Evolutionary conservation across 2,797 vertebrate species (phyloP).

Genomic region (Propithecus perrieri): DNA sequence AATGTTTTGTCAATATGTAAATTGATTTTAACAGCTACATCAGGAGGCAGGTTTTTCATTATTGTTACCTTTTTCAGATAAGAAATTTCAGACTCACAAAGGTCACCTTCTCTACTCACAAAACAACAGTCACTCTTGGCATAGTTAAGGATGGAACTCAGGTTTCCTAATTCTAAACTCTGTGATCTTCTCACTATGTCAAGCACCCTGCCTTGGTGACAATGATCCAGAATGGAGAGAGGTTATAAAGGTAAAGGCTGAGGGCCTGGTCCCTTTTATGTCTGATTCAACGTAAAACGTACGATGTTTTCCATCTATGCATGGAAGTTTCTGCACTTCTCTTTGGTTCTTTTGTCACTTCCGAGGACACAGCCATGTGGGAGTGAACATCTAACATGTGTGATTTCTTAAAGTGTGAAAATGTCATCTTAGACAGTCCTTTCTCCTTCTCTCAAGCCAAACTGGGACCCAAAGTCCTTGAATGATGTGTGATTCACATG

Average conservation of each 20-base stretch:
- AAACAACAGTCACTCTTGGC: not conserved
- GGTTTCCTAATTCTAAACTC: not conserved
- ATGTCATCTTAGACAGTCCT: not conserved
- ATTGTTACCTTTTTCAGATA: not conserved
- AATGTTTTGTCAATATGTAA: not conserved
- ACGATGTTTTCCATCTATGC: not conserved
- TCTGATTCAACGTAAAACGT: not conserved
- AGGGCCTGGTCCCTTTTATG: not conserved
- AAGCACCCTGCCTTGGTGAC: not conserved
- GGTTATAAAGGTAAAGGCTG: not conserved
- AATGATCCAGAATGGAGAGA: not conserved
- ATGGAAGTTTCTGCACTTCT: not conserved
- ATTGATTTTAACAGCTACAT: not conserved
- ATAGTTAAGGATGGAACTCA: not conserved
- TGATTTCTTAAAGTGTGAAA: not conserved
- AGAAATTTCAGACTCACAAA: not conserved
- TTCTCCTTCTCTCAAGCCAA: not conserved
- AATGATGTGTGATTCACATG: not conserved
- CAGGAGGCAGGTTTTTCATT: not conserved
- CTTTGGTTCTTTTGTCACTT: not conserved
- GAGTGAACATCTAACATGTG: not conserved
- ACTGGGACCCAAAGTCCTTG: not conserved
- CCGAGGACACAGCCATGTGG: not conserved
- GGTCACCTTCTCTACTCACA: not conserved
- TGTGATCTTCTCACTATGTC: not conserved